Percentiles rank a stretch among this genome's conserved stretches.
Conservation (phyloP, 2,888 invertebrate species). For the Girardia tigrina region DNA sequence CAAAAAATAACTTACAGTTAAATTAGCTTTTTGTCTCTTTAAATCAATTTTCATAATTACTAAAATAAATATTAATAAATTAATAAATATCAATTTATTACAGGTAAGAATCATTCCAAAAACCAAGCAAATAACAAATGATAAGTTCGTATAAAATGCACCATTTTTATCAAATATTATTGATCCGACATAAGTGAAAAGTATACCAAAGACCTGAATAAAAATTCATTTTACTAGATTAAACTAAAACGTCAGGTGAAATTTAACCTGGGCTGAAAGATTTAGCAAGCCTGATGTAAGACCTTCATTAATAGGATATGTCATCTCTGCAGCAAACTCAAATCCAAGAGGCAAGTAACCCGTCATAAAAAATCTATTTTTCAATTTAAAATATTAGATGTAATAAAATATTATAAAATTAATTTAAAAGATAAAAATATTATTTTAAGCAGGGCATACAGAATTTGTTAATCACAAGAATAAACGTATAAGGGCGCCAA, state of each 20-base stretch:
- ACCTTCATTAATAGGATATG: slow-evolving; percentile 91
- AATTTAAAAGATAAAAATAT: no score
- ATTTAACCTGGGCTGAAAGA: slow-evolving; percentile 59
- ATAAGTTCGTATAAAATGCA: not conserved
- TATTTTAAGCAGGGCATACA: no score
- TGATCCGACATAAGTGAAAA: not conserved
- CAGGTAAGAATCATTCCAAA: not conserved
- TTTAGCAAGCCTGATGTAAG: slow-evolving; percentile 87
- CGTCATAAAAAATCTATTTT: slow-evolving; percentile 93
- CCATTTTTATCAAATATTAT: not conserved
- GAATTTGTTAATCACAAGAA: no score
- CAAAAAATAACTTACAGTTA: no score
- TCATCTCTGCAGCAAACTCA: slow-evolving; percentile 89
- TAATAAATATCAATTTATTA: not conserved
- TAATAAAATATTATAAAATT: no score
- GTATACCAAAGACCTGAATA: slow-evolving; percentile 1
- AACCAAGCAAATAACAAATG: slow-evolving; percentile 7
- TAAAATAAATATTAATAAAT: no score
- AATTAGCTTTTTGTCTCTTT: no score
- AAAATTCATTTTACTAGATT: no score
- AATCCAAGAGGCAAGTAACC: slow-evolving; percentile 92
- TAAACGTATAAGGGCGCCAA: no score
- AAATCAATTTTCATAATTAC: no score
- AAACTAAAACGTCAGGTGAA: no score
- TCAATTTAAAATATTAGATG: no score